Percentiles rank a stretch among this genome's conserved stretches.
These are phyloP conservation scores for Sarcophilus harrisii DNA, from an alignment of 2,797 vertebrate species.

Conservation along the genomic window DNA sequence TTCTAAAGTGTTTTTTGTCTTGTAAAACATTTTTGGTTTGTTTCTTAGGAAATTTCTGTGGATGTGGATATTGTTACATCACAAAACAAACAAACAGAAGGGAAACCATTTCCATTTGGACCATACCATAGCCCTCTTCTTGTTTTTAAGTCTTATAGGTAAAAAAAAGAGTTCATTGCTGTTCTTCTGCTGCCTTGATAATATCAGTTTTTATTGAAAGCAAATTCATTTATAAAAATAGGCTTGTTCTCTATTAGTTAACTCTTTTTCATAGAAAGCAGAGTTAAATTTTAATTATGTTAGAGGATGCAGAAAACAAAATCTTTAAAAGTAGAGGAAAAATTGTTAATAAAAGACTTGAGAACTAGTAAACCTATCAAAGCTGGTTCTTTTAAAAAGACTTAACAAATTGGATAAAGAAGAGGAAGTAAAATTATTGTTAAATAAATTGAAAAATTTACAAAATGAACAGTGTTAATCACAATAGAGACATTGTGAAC, in stretches of 20 bases:
- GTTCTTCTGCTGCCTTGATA: neutral
- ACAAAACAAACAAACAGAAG: constrained; percentile 85
- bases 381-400: too few relatives aligned
- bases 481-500: too few relatives aligned
- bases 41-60: constrained; percentile 87
- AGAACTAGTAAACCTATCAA: too few relatives aligned
- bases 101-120: constrained; percentile 89
- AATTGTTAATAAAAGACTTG: too few relatives aligned
- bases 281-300: neutral
- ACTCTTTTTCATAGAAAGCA: constrained; percentile 37
- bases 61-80: constrained; percentile 87
- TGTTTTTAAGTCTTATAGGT: constrained; percentile 97
- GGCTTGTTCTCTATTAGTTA: neutral
- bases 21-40: constrained; percentile 43
- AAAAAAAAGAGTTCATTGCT: constrained; percentile 52
- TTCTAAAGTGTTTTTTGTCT: neutral
- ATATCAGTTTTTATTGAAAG: neutral
- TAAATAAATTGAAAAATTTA: too few relatives aligned
- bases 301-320: too few relatives aligned
- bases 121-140: constrained; percentile 95
- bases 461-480: too few relatives aligned
- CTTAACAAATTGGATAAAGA: too few relatives aligned
- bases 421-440: too few relatives aligned
- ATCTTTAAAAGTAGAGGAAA: too few relatives aligned
- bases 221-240: neutral